phyloP scores from a whole-genome alignment of 2,888 invertebrate species.

The Trachelus troglodyta region DNA sequence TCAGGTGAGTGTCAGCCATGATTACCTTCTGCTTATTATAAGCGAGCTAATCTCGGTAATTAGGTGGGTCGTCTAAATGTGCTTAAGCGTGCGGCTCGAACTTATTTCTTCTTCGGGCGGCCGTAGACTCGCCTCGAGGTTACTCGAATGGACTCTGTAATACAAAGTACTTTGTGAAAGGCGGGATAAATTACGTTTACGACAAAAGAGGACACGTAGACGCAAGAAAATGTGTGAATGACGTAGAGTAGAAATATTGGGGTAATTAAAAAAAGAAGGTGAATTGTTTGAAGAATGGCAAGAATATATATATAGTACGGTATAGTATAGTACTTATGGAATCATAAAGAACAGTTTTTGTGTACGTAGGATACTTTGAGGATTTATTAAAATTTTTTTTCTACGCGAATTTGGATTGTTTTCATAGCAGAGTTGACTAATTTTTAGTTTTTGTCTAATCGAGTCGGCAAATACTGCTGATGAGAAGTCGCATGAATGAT shows the following conservation, averaged over 20 bases:
- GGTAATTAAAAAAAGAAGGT: not conserved
- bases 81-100: conserved; percentile 12
- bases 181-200: not conserved
- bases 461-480: not conserved
- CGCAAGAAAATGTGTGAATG: not conserved
- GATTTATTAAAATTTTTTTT: too few relatives aligned
- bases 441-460: not conserved
- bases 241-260: not conserved
- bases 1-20: conserved; percentile 38
- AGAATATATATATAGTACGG: not conserved
- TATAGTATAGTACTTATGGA: not conserved
- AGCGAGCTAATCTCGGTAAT: conserved; percentile 40
- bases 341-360: not conserved
- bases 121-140: not conserved
- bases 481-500: conserved; percentile 51
- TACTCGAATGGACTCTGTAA: not conserved
- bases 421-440: not conserved
- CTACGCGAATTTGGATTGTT: not conserved
- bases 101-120: not conserved
- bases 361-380: not conserved
- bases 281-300: too few relatives aligned
- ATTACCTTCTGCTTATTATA: conserved; percentile 32
- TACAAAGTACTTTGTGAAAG: not conserved
- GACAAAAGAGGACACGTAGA: not conserved
- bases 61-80: conserved; percentile 41